Evolutionary conservation across 1,140 invertebrate species (phyloP).

Genomic region (Caligus rogercresseyi): DNA sequence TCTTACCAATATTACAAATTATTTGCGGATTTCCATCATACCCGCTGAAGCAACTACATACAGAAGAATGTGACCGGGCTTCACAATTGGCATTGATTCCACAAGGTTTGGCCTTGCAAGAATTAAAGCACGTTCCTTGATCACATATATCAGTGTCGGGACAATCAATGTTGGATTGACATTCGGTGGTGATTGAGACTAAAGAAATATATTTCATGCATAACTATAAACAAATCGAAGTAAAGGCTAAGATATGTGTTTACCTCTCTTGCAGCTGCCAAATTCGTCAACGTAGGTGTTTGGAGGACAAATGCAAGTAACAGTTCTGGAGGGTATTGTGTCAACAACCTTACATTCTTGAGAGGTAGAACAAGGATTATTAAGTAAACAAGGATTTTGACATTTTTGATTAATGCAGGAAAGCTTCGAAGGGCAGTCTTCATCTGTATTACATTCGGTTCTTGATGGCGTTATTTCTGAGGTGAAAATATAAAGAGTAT

Average conservation of each 20-base stretch:
- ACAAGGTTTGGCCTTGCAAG: slow-evolving; percentile 55
- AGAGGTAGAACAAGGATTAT: slow-evolving; percentile 26
- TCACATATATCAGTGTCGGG: slow-evolving; percentile 52
- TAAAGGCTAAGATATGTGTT: neutral
- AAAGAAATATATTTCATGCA: neutral
- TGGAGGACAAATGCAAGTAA: slow-evolving; percentile 25
- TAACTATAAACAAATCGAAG: neutral
- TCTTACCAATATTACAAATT: slow-evolving; percentile 37
- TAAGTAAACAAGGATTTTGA: slow-evolving; percentile 27
- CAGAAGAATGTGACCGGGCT: slow-evolving; percentile 47
- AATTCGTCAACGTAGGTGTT: too few relatives aligned
- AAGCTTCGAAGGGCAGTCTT: slow-evolving; percentile 27
- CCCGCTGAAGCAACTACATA: slow-evolving; percentile 58
- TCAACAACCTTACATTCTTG: slow-evolving; percentile 27
- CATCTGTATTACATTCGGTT: slow-evolving; percentile 25
- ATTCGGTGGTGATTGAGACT: slow-evolving; percentile 44
- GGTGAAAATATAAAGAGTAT: neutral
- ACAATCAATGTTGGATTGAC: slow-evolving; percentile 56
- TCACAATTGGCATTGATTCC: slow-evolving; percentile 63
- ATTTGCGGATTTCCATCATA: slow-evolving; percentile 56
- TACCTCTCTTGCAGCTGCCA: neutral
- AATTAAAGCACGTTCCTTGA: slow-evolving; percentile 62
- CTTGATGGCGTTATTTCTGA: neutral
- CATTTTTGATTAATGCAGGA: slow-evolving; percentile 28
- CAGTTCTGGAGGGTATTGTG: slow-evolving; percentile 24